Conservation (phyloP, 1,140 invertebrate species). For the Cotesia glomerata region DNA sequence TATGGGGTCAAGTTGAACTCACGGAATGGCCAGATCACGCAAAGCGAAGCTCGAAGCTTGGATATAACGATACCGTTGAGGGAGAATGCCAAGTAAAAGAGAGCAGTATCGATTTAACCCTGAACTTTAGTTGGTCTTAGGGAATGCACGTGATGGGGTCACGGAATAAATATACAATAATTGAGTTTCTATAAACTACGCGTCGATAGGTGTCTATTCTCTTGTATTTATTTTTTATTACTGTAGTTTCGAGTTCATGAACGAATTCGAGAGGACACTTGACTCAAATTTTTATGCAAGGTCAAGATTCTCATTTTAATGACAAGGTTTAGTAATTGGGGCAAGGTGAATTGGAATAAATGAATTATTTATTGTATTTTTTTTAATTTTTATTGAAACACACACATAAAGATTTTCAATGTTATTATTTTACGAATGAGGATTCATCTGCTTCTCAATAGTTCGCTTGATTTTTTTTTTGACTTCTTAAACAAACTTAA, state of each 20-base stretch:
- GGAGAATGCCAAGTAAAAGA: conserved; percentile 29
- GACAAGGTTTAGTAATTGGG: too few species aligned
- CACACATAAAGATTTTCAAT: too few species aligned
- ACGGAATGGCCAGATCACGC: conserved; percentile 6
- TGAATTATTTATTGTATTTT: too few species aligned
- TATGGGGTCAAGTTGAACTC: background rate
- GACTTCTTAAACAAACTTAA: too few species aligned
- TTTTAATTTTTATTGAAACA: too few species aligned
- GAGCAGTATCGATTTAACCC: conserved; percentile 61
- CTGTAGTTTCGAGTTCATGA: too few species aligned
- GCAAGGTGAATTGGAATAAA: too few species aligned
- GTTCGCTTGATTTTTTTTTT: too few species aligned
- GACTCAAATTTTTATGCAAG: too few species aligned
- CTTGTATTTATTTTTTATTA: background rate
- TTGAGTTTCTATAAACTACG: background rate
- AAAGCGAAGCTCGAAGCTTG: background rate
- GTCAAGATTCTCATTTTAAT: too few species aligned
- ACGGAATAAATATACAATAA: conserved; percentile 44
- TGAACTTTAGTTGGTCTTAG: conserved; percentile 56
- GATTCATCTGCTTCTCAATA: too few species aligned
- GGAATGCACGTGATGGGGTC: conserved; percentile 37
- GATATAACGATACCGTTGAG: conserved; percentile 18
- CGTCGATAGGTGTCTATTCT: background rate
- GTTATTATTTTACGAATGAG: too few species aligned
- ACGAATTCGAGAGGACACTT: background rate